phyloP scores from a whole-genome alignment of 1,140 invertebrate genomes.

The Belonocnema kinseyi region DNA sequence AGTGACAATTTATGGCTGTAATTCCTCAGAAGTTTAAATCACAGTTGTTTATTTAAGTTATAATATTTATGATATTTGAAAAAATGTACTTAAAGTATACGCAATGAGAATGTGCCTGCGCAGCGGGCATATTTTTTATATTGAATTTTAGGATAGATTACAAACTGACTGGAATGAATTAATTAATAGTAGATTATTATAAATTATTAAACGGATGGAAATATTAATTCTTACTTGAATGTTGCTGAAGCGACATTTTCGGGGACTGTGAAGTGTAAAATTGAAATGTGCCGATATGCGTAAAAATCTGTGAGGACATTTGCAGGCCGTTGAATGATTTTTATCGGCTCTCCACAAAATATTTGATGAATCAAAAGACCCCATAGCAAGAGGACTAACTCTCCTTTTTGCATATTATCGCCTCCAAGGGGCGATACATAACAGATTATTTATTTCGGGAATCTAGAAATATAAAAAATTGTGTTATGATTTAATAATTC shows the following conservation, averaged over 20 bases:
- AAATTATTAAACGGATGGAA: too few species aligned
- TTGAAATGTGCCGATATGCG: constrained; percentile 70
- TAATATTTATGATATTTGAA: too few species aligned
- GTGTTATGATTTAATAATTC: neutral
- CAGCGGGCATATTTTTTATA: too few species aligned
- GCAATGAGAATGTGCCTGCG: too few species aligned
- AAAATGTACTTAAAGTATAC: too few species aligned
- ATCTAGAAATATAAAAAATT: neutral
- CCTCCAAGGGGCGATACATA: constrained; percentile 54
- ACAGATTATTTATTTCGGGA: constrained; percentile 39
- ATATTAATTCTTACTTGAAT: constrained; percentile 66
- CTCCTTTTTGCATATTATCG: constrained; percentile 63
- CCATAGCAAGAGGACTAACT: constrained; percentile 56
- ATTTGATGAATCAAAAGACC: constrained; percentile 53
- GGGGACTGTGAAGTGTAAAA: constrained; percentile 71
- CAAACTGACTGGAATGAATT: too few species aligned
- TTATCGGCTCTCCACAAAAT: constrained; percentile 58
- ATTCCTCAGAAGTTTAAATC: too few species aligned
- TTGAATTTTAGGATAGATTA: too few species aligned
- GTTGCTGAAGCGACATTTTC: constrained; percentile 61
- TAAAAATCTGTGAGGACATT: constrained; percentile 67
- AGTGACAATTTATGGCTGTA: too few species aligned
- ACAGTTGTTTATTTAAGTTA: too few species aligned
- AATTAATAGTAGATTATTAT: too few species aligned
- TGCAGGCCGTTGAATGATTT: constrained; percentile 60